Evolutionary conservation across 2,888 invertebrate species (phyloP), one percentile per base, ranked within the genome.

Genomic region (Ischnura elegans): DNA sequence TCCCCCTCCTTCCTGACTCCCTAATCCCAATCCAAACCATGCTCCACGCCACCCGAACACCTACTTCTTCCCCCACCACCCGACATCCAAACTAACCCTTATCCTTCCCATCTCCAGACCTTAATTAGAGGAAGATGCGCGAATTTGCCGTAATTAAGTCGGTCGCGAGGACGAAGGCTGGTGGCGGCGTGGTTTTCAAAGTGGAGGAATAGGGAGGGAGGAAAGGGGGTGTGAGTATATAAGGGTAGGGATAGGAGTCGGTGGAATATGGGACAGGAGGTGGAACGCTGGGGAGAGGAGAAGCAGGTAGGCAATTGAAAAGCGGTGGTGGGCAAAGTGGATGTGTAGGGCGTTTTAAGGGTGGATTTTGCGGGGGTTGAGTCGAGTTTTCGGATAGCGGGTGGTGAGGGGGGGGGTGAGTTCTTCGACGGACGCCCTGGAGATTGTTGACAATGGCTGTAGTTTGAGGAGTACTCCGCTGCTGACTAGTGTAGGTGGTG

Each of bases 51-150:
- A 61, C 61, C 42, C 42, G 87, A 51, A 55, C 51, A 51, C 43
- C 85, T 42, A 19, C 43, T 21, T 16, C 29, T 29, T 19, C 84
- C 21, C 21, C 42, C 85, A 42, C 43, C 19, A 61, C 61, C 51
- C 87, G 36, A 76, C 29, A 76, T 76, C 76, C 76, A 76, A 76
- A 76, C 76, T 76, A 76, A 76, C 76, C 76, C 76, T 76, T 76
- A 76, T 76, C 76, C 76, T 76, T 36, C 36, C 76, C 76, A 42
- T 87, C 61, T 43, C 90, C 90, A 55, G 61, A 66, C 90, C 90
- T 90, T 90, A 90, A 90, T 90, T 90, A 90, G 90, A 90, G 90
- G 90, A 90, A 90, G 90, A 90, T 90, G 90, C 90, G 90, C 61
- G 90, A 90, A 90, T 90, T 90, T 90, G 43, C 61, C 90, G 90